Percentiles rank a stretch among this genome's conserved stretches.
Conservation (phyloP, 2,113 vertebrate species). For the Sarotherodon lohbergeri region DNA sequence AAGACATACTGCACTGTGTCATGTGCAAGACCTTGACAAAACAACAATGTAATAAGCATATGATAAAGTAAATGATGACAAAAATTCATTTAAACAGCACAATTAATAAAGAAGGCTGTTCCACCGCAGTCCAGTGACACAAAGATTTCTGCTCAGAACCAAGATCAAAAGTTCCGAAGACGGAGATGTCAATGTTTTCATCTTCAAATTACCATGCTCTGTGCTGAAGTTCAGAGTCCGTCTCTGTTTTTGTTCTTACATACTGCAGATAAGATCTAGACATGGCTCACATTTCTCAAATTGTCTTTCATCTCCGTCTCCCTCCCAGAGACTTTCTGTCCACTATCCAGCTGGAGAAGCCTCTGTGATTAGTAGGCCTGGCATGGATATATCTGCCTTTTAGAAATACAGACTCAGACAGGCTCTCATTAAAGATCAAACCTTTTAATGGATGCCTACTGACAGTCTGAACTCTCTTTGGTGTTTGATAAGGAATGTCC, state of each 20-base stretch:
- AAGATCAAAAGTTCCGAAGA: slow-evolving; percentile 41
- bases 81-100: neutral
- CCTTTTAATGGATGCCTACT: slow-evolving; percentile 47
- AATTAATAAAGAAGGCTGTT: slow-evolving; percentile 16
- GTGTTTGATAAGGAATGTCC: slow-evolving; percentile 57
- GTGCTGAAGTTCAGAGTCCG: slow-evolving; percentile 47
- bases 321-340: slow-evolving; percentile 38
- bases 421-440: slow-evolving; percentile 52
- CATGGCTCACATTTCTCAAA: slow-evolving; percentile 60
- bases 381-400: slow-evolving; percentile 13
- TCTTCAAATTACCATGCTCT: slow-evolving; percentile 48
- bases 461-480: slow-evolving; percentile 52
- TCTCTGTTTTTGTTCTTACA: slow-evolving; percentile 51
- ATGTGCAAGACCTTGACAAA: neutral
- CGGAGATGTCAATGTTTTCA: slow-evolving; percentile 45
- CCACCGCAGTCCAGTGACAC: slow-evolving; percentile 15
- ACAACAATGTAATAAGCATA: neutral
- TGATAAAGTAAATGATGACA: slow-evolving; percentile 4
- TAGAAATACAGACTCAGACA: slow-evolving; percentile 36
- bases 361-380: slow-evolving; percentile 56
- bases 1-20: neutral
- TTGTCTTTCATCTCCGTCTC: slow-evolving; percentile 49
- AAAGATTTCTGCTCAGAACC: slow-evolving; percentile 2
- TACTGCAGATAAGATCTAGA: slow-evolving; percentile 61
- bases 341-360: slow-evolving; percentile 62